Conservation (phyloP, 2,113 vertebrate genomes). For the Argyrosomus japonicus region DNA sequence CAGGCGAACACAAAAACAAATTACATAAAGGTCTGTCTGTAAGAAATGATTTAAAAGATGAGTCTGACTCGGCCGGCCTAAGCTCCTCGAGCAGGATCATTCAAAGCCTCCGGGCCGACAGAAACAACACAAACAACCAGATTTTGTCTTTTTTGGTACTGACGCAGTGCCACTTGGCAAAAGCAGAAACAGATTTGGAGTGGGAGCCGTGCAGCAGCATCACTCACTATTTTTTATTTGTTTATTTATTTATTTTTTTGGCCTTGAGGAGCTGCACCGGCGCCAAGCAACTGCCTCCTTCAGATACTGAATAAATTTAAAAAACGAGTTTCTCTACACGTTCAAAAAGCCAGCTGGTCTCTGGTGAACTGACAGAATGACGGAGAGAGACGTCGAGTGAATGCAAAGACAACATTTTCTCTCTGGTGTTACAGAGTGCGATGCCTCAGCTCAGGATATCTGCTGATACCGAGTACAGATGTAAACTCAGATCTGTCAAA, state of each 20-base stretch:
- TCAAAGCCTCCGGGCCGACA: slow-evolving; percentile 8
- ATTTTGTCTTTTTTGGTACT: background rate
- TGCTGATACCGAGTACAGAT: too few species aligned
- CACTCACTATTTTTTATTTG: slow-evolving; percentile 2
- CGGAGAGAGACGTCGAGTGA: background rate
- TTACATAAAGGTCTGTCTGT: slow-evolving; percentile 37
- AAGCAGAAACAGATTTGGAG: slow-evolving; percentile 51
- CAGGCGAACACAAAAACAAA: slow-evolving; percentile 14
- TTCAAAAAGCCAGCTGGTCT: background rate
- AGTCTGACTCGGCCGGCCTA: background rate
- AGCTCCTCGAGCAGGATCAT: slow-evolving; percentile 46
- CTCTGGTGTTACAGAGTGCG: background rate
- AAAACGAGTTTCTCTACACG: background rate
- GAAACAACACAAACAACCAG: slow-evolving; percentile 3
- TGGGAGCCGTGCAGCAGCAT: slow-evolving; percentile 38
- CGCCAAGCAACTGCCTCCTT: slow-evolving; percentile 37
- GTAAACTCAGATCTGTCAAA: too few species aligned
- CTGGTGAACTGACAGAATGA: background rate
- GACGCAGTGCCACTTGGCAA: slow-evolving; percentile 31
- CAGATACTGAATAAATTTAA: slow-evolving; percentile 10
- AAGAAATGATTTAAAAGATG: slow-evolving; percentile 10
- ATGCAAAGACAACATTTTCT: background rate
- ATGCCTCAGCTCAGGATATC: too few species aligned
- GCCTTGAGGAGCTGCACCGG: slow-evolving; percentile 5
- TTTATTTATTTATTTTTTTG: background rate